Conservation (phyloP, 1,140 invertebrate genomes). For the Planococcus citri region DNA sequence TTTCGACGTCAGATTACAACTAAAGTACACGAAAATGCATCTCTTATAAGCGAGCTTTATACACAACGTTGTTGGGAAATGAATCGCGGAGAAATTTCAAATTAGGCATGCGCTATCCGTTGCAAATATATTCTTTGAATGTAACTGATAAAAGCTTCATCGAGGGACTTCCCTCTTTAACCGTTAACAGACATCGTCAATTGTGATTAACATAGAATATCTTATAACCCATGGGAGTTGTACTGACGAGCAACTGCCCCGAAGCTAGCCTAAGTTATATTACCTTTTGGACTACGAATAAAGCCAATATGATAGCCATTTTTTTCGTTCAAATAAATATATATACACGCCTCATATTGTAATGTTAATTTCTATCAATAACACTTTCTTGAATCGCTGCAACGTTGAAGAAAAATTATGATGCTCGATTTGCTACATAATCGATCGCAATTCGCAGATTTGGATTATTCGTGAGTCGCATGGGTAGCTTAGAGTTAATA, state of each 20-base stretch:
- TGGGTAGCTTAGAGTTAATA: too few species aligned
- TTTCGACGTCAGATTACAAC: neutral
- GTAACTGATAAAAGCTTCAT: conserved; percentile 17
- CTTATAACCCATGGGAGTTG: conserved; percentile 13
- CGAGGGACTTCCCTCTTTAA: conserved; percentile 10
- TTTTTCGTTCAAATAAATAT: neutral
- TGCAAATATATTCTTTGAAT: conserved; percentile 10
- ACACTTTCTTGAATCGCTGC: neutral
- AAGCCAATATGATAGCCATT: neutral
- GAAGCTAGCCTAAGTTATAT: conserved; percentile 14
- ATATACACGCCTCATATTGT: neutral
- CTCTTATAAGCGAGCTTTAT: neutral
- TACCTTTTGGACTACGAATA: conserved; percentile 17
- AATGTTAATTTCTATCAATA: neutral
- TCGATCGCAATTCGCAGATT: too few species aligned
- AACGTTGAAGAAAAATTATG: too few species aligned
- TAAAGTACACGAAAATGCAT: neutral
- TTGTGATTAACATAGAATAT: conserved; percentile 19
- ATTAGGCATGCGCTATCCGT: conserved; percentile 13
- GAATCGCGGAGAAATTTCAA: neutral
- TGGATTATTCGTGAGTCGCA: too few species aligned
- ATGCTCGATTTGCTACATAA: too few species aligned
- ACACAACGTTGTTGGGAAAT: neutral
- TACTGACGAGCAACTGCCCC: conserved; percentile 13
- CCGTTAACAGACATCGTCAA: conserved; percentile 19